Conservation (phyloP, 2,113 vertebrate species). For the Ophthalmotilapia sp. region DNA sequence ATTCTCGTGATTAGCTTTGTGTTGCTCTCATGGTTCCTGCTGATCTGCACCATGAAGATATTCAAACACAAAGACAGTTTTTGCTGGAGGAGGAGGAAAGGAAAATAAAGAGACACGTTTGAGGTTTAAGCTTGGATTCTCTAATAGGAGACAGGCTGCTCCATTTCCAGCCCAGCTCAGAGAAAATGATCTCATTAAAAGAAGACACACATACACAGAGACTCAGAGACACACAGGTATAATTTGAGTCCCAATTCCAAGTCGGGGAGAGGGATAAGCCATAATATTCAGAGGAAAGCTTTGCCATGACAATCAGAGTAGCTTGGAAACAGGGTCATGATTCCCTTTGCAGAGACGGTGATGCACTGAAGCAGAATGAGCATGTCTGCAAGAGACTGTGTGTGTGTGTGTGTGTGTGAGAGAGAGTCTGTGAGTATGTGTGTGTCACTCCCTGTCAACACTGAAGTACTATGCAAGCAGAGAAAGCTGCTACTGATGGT, state of each 20-base stretch:
- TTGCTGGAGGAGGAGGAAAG: no score
- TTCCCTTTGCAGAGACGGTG: constrained; percentile 38
- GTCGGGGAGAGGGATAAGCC: constrained; percentile 10
- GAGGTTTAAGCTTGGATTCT: neutral
- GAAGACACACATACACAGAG: neutral
- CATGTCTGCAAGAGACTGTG: neutral
- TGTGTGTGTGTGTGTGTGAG: neutral
- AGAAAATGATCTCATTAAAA: constrained; percentile 22
- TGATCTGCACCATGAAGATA: no score
- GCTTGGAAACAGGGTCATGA: constrained; percentile 66
- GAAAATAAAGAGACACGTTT: neutral
- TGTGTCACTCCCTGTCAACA: constrained; percentile 21
- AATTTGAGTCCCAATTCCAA: constrained; percentile 27
- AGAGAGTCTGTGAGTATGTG: neutral
- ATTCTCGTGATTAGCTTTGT: no score
- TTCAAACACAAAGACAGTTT: no score
- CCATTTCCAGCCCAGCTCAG: constrained; percentile 8
- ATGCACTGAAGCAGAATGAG: constrained; percentile 60
- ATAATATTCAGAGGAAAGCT: constrained; percentile 52
- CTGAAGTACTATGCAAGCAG: constrained; percentile 17
- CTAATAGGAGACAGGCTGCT: constrained; percentile 15
- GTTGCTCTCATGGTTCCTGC: no score
- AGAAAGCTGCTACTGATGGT: constrained; percentile 32
- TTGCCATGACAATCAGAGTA: constrained; percentile 39
- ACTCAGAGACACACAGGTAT: constrained; percentile 2